Evolutionary conservation across 1,140 invertebrate species (phyloP).

Genomic region (Temnothorax curvispinosus): DNA sequence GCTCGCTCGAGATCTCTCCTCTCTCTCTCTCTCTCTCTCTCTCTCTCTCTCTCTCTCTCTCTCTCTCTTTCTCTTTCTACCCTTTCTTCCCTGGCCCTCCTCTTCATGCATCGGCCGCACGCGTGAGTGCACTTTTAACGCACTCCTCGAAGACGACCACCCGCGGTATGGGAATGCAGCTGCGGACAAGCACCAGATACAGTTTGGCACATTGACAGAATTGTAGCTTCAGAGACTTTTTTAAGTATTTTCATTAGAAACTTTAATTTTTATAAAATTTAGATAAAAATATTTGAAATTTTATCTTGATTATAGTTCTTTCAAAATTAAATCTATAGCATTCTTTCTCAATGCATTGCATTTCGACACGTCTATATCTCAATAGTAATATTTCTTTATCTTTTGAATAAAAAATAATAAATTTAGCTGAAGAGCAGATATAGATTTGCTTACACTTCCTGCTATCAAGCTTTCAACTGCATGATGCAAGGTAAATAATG

Average conservation of each 20-base stretch:
- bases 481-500: neutral
- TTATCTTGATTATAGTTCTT: neutral
- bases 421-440: neutral
- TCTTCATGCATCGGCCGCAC: conserved; percentile 26
- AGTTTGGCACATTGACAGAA: conserved; percentile 5
- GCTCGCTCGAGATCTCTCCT: neutral
- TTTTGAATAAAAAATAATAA: neutral
- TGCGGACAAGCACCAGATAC: neutral
- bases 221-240: neutral
- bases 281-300: neutral
- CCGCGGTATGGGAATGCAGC: conserved; percentile 30
- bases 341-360: neutral
- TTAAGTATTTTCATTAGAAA: neutral
- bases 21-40: neutral
- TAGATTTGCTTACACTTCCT: neutral
- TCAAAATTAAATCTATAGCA: neutral
- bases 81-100: neutral
- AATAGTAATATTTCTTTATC: neutral
- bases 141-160: conserved; percentile 52
- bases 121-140: conserved; percentile 65
- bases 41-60: neutral
- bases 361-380: neutral
- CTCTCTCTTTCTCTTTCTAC: neutral
- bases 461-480: neutral
- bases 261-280: neutral